Base-by-base conservation (phyloP, 1,140 invertebrate genomes). In the Cepaea nemoralis region DNA sequence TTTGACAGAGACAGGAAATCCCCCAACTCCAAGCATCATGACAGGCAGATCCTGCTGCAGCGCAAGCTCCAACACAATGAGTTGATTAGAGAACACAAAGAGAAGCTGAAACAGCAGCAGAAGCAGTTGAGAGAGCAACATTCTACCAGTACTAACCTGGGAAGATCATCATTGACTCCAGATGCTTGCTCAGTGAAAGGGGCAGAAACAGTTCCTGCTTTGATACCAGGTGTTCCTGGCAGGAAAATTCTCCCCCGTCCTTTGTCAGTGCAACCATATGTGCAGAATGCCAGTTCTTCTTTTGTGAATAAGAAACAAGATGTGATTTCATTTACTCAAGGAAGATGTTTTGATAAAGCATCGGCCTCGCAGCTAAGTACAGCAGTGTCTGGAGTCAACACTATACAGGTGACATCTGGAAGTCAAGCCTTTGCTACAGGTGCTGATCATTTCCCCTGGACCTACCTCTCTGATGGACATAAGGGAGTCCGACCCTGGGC, bases 31-130 rank as follows among this genome's bases (percentile, higher is more conserved):
- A 93, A 93, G 87, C 92, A 94, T 71, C 91, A 93, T 82, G 94
- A 94, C 87, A 93, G 94, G 48, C 94, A 94, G 83, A 84, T 94
- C 71, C 94, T 94, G 81, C 91, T 94, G 67, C 94, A 94, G 86
- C 92, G 93, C 66, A 95, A 95, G 90, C 90, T 95, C 55, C 93
- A 95, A 73, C 94, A 95, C 89, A 93, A 94, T 77, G 94, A 95
- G 87, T 90, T 94, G 31, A 93, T 94, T 66, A 94, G 94, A 81
- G 94, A 96, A 86, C 93, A 95, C 85, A 95, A 96, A 88, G 92
- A 94, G 83, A 94, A 94, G 90, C 87, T 94, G 76, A 93, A 94
- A 86, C 90, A 94, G 86, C 90, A 88, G 45, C 81, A 87, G 39
- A 86, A 83, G 75, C 80, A 83, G 66, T 48, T 40, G 22, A 70